phyloP scores from a whole-genome alignment of 2,113 vertebrate species.

The Ploceus nigricollis region DNA sequence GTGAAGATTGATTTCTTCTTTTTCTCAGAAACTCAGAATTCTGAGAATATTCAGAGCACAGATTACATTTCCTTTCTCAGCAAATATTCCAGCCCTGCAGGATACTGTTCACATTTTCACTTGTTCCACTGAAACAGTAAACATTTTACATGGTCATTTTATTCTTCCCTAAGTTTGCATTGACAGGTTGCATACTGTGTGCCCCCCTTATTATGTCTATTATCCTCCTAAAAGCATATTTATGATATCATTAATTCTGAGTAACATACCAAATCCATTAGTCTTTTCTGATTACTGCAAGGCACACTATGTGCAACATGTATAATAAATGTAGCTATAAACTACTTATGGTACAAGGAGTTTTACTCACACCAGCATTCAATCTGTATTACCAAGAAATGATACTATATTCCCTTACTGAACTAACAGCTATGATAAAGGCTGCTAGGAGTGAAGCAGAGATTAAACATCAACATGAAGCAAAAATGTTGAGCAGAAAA shows the following conservation, averaged over 20 bases:
- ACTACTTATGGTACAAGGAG: background rate
- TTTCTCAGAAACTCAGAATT: background rate
- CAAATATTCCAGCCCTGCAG: background rate
- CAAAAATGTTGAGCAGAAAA: background rate
- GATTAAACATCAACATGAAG: background rate
- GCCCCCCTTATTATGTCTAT: background rate
- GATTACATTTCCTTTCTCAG: background rate
- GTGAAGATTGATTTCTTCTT: background rate
- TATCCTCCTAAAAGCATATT: conserved; percentile 10
- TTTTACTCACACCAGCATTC: background rate
- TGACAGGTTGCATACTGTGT: background rate
- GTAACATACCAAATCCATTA: background rate
- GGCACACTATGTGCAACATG: background rate
- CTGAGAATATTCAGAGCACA: background rate
- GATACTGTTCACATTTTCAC: background rate
- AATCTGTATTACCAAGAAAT: background rate
- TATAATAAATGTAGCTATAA: conserved; percentile 29
- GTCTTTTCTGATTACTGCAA: conserved; percentile 1
- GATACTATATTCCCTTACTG: background rate
- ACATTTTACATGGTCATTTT: background rate
- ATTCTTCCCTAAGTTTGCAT: background rate
- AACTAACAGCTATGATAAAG: background rate
- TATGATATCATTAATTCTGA: conserved; percentile 4
- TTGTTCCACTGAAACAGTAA: background rate
- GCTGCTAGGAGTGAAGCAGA: background rate